A percentile compares a stretch with the other conserved stretches of the same genome.
Conservation (phyloP, 2,888 invertebrate genomes). For the Andrena haemorrhoa region DNA sequence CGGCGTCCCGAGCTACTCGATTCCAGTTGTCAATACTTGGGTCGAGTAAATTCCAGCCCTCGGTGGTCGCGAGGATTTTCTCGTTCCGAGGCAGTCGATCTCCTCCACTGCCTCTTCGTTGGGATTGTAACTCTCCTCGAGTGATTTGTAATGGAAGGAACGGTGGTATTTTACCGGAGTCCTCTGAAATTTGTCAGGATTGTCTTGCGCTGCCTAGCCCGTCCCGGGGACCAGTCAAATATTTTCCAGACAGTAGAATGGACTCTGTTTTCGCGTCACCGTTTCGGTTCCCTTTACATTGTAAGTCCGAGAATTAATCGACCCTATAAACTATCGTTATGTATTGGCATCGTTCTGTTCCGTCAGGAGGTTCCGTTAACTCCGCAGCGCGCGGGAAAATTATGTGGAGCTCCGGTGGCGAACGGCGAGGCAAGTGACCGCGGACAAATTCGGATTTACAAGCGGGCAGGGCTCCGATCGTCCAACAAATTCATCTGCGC, state of each 20-base stretch:
- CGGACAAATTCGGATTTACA: neutral
- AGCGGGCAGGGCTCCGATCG: neutral
- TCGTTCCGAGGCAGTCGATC: conserved; percentile 14
- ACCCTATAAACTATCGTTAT: conserved; percentile 29
- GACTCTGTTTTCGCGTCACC: conserved; percentile 2
- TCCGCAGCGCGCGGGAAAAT: neutral
- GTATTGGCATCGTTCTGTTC: conserved; percentile 17
- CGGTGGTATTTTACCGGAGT: neutral
- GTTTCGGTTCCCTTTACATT: conserved; percentile 25
- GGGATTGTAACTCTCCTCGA: conserved; percentile 22
- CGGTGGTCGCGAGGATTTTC: neutral
- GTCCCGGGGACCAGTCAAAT: conserved; percentile 35
- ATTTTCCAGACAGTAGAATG: conserved; percentile 29
- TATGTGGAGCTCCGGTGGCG: conserved; percentile 24
- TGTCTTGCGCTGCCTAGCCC: conserved; percentile 13
- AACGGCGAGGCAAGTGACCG: neutral
- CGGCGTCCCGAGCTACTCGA: conserved; percentile 18
- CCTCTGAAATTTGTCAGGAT: conserved; percentile 22
- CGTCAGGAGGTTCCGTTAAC: conserved; percentile 9
- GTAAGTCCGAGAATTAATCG: conserved; percentile 22
- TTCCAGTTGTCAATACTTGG: conserved; percentile 12
- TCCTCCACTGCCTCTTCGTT: neutral
- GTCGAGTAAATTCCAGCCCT: conserved; percentile 25
- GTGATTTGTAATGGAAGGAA: conserved; percentile 19
- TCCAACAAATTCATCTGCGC: neutral